phyloP scores from a whole-genome alignment of 1,140 invertebrate species.

The Brachionus sp. region DNA sequence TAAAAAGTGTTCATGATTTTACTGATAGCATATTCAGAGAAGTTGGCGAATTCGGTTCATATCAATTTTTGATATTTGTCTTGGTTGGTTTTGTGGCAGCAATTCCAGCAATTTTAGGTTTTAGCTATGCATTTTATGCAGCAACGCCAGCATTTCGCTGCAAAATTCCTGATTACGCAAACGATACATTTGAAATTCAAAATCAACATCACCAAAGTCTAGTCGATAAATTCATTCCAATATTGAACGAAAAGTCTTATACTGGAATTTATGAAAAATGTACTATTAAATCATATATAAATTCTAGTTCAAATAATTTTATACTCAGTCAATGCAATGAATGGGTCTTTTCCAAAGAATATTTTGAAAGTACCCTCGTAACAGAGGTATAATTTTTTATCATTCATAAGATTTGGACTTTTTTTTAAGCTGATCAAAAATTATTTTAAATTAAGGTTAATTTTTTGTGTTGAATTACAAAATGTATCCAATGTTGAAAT shows the following conservation, averaged over 20 bases:
- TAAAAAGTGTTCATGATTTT: not conserved
- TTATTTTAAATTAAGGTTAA: too few relatives aligned
- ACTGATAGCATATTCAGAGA: not conserved
- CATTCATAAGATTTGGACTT: not conserved
- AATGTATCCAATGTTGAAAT: too few relatives aligned
- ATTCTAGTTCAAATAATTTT: not conserved
- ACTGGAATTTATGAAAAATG: not conserved
- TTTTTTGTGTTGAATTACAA: too few relatives aligned
- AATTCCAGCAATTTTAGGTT: not conserved
- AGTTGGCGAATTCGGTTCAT: not conserved
- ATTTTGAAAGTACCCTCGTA: slow-evolving; percentile 17
- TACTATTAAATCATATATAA: not conserved
- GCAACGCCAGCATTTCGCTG: not conserved
- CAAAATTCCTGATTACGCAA: not conserved
- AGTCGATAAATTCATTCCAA: slow-evolving; percentile 11
- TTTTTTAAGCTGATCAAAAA: not conserved
- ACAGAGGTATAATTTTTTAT: not conserved
- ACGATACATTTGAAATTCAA: slow-evolving; percentile 28
- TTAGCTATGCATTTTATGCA: not conserved
- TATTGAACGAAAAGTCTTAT: not conserved
- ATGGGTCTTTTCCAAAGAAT: slow-evolving; percentile 38
- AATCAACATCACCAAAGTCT: not conserved
- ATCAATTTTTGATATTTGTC: slow-evolving; percentile 1
- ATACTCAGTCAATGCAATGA: not conserved
- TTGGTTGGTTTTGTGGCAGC: not conserved